phyloP scores from a whole-genome alignment of 2,888 invertebrate genomes.

The Hoplodrina ambigua region DNA sequence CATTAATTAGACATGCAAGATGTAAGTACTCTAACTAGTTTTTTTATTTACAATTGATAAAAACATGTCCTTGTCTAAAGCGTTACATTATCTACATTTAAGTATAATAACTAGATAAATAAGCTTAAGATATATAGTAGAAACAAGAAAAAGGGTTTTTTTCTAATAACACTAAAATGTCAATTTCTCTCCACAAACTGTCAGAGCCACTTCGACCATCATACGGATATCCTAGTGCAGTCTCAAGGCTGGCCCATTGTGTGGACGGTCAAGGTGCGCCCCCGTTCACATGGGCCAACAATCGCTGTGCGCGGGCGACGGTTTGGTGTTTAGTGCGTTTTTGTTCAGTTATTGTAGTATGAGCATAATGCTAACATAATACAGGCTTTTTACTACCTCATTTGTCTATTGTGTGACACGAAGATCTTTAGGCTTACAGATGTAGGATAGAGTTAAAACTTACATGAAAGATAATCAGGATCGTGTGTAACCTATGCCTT shows the following conservation, averaged over 20 bases:
- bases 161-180: neutral
- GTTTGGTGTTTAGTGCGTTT: constrained; percentile 38
- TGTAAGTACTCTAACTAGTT: too few species aligned
- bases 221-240: constrained; percentile 67
- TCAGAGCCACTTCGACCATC: constrained; percentile 31
- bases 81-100: too few species aligned
- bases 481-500: constrained; percentile 9
- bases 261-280: constrained; percentile 76
- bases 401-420: constrained; percentile 41
- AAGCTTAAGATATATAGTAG: neutral
- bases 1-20: too few species aligned
- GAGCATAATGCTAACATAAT: constrained; percentile 52
- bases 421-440: constrained; percentile 33
- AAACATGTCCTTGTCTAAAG: too few species aligned
- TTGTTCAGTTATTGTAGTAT: constrained; percentile 56
- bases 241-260: constrained; percentile 56
- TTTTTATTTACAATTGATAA: too few species aligned
- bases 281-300: constrained; percentile 76
- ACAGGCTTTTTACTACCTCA: constrained; percentile 36
- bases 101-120: too few species aligned
- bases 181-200: constrained; percentile 20
- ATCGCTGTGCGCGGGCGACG: constrained; percentile 60
- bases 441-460: constrained; percentile 36
- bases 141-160: neutral
- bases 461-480: constrained; percentile 24